Conservation (phyloP, 2,888 invertebrate species). For the Crossocerus cetratus region DNA sequence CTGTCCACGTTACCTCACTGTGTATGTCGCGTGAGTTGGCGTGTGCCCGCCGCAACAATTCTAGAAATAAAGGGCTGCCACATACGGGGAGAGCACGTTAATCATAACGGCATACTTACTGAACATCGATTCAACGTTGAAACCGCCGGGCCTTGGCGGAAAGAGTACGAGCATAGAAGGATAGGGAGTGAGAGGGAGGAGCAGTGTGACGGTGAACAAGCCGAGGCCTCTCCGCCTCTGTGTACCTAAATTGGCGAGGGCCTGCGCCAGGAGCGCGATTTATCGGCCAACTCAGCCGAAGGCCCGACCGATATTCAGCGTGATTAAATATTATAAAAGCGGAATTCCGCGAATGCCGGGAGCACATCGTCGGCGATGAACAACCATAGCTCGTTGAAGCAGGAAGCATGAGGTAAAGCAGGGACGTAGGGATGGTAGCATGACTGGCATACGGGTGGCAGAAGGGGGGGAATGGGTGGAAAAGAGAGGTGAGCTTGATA, state of each 20-base stretch:
- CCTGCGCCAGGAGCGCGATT: background rate
- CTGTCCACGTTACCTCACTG: too few relatives aligned
- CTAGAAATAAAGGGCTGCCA: background rate
- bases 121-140: background rate
- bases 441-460: conserved; percentile 22
- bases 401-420: conserved; percentile 14
- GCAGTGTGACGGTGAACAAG: too few relatives aligned
- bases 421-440: conserved; percentile 17
- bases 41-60: background rate
- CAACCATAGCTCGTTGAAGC: conserved; percentile 32
- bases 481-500: conserved; percentile 46
- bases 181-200: too few relatives aligned
- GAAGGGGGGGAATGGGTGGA: conserved; percentile 26
- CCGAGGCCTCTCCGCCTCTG: background rate
- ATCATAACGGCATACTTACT: background rate
- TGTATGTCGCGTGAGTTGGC: too few relatives aligned
- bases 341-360: conserved; percentile 65
- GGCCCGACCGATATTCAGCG: conserved; percentile 59
- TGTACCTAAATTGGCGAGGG: conserved; percentile 1
- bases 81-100: background rate
- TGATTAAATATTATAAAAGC: conserved; percentile 71
- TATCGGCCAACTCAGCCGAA: background rate
- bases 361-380: conserved; percentile 41
- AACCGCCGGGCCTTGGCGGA: background rate
- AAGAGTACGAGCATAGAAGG: background rate